phyloP scores from a whole-genome alignment of 1,140 invertebrate species.

The Bactericera cockerelli region DNA sequence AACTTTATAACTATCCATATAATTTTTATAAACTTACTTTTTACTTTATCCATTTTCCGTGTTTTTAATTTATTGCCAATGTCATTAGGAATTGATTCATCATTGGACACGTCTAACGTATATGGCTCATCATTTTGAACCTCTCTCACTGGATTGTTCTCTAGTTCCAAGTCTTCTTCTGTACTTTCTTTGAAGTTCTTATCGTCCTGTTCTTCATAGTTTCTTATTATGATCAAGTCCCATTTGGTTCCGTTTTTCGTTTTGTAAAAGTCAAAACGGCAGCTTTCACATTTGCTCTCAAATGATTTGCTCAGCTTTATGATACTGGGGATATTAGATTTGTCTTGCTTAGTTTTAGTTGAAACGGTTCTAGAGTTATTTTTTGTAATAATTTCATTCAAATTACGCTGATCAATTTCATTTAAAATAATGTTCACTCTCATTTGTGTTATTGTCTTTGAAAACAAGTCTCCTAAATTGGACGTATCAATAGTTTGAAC shows the following conservation, averaged over 20 bases:
- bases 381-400: background rate
- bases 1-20: too few species aligned
- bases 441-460: background rate
- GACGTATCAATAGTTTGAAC: background rate
- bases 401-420: background rate
- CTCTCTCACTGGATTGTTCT: too few species aligned
- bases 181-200: background rate
- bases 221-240: background rate
- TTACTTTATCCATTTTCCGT: too few species aligned
- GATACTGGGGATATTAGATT: background rate
- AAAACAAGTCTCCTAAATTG: background rate
- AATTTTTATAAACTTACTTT: too few species aligned
- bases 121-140: too few species aligned
- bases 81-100: too few species aligned
- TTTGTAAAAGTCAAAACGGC: background rate
- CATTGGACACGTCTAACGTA: too few species aligned
- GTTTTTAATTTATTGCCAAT: too few species aligned
- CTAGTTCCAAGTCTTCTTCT: too few species aligned
- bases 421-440: background rate
- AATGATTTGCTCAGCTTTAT: background rate
- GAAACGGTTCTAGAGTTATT: background rate
- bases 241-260: slow-evolving; percentile 3
- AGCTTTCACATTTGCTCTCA: background rate
- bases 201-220: background rate
- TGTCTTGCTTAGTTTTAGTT: background rate